Base-by-base conservation (phyloP, 2,888 invertebrate species). In the Diplolepis rosae region DNA sequence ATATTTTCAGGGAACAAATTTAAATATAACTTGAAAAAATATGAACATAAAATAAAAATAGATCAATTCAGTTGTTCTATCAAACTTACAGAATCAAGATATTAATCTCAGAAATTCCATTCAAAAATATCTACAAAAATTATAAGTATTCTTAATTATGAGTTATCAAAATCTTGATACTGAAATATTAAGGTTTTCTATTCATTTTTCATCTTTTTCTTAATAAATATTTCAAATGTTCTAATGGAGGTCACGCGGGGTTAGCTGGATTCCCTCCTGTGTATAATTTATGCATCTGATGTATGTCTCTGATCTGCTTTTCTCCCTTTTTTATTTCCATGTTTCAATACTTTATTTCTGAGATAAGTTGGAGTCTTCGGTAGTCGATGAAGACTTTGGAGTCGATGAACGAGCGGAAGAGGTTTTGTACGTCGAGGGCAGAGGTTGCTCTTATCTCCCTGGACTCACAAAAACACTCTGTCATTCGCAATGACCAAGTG, bases 391-490 rank as follows among this genome's bases (percentile, higher is more conserved):
- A 68, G 65, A 65, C 51, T 42, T 68, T 65, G 51, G 52, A 80
- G 69, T 73, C 70, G 73, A 70, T 71, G 74, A 76, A 71, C 77
- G 80, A 82, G 74, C 83, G 84, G 82, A 85, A 85, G 84, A 85
- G 80, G 81, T 83, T 84, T 83, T 79, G 78, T 81, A 78, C 77
- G 75, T 69, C 74, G 78, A 76, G 83, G 82, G 74, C 83, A 84
- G 76, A 85, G 85, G 84, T 84, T 81, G 76, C 65, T 66, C 75
- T 84, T 84, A 84, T 84, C 85, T 84, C 66, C 68, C 70, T 73
- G 75, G 72, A 77, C 79, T 77, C 78, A 85, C 83, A 85, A 86
- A 85, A 86, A 85, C 83, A 80, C 82, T 84, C 84, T 82, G 84
- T 85, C 83, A 82, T 81, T 82, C 79, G 71, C 78, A 74, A 79